A percentile compares a stretch with the other conserved stretches of the same genome.
phyloP scores from a whole-genome alignment of 2,113 vertebrate species.

The Brienomyrus brachyistius region DNA sequence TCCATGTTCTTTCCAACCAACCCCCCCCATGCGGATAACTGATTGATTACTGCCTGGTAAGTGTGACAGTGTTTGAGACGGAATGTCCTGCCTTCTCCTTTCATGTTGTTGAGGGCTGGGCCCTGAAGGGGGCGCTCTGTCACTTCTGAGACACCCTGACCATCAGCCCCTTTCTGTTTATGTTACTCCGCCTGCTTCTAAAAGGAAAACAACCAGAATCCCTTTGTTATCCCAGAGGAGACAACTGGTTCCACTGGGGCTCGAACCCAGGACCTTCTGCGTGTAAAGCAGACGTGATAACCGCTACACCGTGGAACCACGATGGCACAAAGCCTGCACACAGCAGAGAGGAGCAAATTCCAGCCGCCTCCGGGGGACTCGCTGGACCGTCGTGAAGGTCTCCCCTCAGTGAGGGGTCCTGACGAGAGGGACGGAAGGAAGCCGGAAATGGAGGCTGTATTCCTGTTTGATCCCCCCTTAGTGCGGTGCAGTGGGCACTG shows the following conservation, averaged over 20 bases:
- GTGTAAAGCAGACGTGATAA: conserved; percentile 99
- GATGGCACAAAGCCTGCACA: background rate
- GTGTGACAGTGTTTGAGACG: background rate
- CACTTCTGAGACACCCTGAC: background rate
- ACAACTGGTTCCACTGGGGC: conserved; percentile 88
- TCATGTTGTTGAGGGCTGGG: background rate
- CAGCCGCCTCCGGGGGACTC: background rate
- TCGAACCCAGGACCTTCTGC: conserved; percentile 99
- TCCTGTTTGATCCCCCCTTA: background rate
- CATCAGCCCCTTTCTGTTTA: background rate
- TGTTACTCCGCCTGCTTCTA: background rate
- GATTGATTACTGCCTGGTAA: background rate
- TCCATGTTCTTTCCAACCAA: background rate
- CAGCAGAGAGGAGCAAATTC: background rate
- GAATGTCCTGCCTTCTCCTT: background rate
- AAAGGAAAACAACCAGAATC: background rate
- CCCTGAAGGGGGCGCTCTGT: background rate
- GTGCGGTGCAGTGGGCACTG: background rate
- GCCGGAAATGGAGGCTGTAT: background rate
- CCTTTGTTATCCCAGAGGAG: background rate
- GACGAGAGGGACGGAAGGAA: background rate
- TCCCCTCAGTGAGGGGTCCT: background rate
- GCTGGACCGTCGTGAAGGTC: too few relatives aligned
- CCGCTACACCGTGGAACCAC: conserved; percentile 96
- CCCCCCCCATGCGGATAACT: background rate